phyloP scores from a whole-genome alignment of 2,888 invertebrate species.

The Heteromyza rotundicornis region DNA sequence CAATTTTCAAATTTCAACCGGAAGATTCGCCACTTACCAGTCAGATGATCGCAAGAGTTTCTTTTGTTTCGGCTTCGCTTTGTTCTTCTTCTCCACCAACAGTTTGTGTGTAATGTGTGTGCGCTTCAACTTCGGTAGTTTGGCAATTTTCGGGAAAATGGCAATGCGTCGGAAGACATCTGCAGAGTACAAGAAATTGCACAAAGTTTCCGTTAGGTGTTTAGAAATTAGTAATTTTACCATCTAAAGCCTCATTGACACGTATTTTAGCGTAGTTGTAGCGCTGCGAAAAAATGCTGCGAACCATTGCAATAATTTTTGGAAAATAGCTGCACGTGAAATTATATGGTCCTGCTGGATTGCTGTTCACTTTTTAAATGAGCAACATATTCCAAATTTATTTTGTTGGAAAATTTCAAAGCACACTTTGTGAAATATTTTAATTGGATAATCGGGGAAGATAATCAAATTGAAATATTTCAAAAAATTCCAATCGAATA shows the following conservation, averaged over 20 bases:
- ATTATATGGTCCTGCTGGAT: background rate
- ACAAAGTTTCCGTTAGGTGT: background rate
- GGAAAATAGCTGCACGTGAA: background rate
- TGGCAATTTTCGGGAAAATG: conserved; percentile 46
- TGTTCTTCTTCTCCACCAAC: conserved; percentile 31
- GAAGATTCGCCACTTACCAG: conserved; percentile 36
- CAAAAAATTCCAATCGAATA: no score
- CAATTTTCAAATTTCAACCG: background rate
- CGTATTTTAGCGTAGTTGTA: conserved; percentile 41
- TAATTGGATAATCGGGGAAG: no score
- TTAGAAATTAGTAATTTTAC: conserved; percentile 29
- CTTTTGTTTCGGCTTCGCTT: conserved; percentile 35
- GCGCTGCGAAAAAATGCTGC: conserved; percentile 49
- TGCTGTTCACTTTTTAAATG: background rate
- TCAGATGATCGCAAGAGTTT: conserved; percentile 43
- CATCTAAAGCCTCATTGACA: conserved; percentile 44
- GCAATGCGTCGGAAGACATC: conserved; percentile 41
- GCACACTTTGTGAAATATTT: background rate
- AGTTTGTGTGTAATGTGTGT: conserved; percentile 32
- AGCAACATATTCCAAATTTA: background rate
- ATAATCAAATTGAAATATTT: no score
- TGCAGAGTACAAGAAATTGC: conserved; percentile 14
- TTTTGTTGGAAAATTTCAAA: background rate
- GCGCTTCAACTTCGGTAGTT: conserved; percentile 36
- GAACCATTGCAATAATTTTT: conserved; percentile 38